phyloP scores from a whole-genome alignment of 1,140 invertebrate genomes.

The Ladona fulva region DNA sequence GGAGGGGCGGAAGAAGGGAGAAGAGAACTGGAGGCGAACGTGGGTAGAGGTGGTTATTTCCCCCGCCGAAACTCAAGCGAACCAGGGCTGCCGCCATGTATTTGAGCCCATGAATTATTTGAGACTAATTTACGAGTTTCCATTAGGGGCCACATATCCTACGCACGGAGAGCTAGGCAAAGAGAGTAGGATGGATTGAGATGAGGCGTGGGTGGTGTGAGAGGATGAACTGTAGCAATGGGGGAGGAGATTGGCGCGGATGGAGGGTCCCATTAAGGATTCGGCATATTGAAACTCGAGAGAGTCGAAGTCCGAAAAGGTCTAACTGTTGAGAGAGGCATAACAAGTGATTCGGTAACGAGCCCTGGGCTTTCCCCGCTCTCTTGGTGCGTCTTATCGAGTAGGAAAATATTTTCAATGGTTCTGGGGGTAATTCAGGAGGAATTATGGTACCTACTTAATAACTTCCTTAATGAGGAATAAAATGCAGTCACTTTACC shows the following conservation, averaged over 20 bases:
- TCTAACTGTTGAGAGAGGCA: not conserved
- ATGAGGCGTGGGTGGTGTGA: not conserved
- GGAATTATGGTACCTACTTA: no score
- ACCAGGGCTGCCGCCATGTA: not conserved
- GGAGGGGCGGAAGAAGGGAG: not conserved
- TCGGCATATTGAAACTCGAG: not conserved
- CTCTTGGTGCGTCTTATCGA: no score
- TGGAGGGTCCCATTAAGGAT: not conserved
- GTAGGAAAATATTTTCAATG: no score
- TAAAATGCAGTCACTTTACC: no score
- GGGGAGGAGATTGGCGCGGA: not conserved
- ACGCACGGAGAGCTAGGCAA: not conserved
- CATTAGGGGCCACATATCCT: not conserved
- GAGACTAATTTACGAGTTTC: constrained; percentile 1
- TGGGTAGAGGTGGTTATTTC: not conserved
- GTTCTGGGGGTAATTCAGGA: no score
- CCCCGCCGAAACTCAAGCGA: not conserved
- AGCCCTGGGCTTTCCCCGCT: no score
- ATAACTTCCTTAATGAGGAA: no score
- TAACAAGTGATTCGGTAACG: constrained; percentile 2
- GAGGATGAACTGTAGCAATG: not conserved
- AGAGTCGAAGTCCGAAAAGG: not conserved
- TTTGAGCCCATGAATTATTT: constrained; percentile 1
- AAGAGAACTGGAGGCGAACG: not conserved
- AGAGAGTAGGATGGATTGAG: not conserved